Percentiles rank a stretch among this genome's conserved stretches.
phyloP scores from a whole-genome alignment of 1,140 invertebrate genomes.

The Nymphalis io region DNA sequence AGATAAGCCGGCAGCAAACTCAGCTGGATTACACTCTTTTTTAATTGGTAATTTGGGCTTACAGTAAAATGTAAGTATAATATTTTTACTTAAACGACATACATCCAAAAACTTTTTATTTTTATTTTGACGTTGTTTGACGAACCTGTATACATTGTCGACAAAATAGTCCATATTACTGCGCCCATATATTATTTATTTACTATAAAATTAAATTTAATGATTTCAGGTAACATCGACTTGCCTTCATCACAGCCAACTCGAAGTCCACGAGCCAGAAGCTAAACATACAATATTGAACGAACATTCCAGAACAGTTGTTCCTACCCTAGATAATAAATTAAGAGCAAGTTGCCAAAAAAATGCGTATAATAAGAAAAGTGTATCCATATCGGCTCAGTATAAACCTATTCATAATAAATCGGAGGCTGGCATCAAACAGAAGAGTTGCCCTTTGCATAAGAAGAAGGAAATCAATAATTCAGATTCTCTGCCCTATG shows the following conservation, averaged over 20 bases:
- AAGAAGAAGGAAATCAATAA: constrained; percentile 70
- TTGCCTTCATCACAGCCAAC: constrained; percentile 69
- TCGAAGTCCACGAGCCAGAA: constrained; percentile 53
- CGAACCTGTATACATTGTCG: too few relatives aligned
- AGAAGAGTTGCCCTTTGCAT: constrained; percentile 67
- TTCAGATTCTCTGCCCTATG: constrained; percentile 52
- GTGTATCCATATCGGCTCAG: constrained; percentile 57
- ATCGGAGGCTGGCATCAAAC: constrained; percentile 61
- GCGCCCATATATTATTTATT: too few relatives aligned
- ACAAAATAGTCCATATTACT: too few relatives aligned
- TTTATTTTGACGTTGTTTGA: too few relatives aligned
- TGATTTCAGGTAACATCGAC: constrained; percentile 66
- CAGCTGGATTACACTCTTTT: too few relatives aligned
- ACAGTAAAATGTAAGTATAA: neutral
- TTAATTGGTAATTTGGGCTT: too few relatives aligned
- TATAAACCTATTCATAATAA: constrained; percentile 71
- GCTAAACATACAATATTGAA: constrained; percentile 35
- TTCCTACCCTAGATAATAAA: constrained; percentile 25
- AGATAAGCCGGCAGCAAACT: too few relatives aligned
- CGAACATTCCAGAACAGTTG: constrained; percentile 38
- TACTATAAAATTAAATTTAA: neutral
- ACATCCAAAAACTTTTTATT: too few relatives aligned
- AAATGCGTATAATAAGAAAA: constrained; percentile 53
- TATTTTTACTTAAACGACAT: too few relatives aligned
- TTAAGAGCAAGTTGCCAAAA: constrained; percentile 60